These are phyloP conservation scores for Pristionchus pacificus DNA, from an alignment of 1,140 invertebrate genomes.

Conservation along the genomic window DNA sequence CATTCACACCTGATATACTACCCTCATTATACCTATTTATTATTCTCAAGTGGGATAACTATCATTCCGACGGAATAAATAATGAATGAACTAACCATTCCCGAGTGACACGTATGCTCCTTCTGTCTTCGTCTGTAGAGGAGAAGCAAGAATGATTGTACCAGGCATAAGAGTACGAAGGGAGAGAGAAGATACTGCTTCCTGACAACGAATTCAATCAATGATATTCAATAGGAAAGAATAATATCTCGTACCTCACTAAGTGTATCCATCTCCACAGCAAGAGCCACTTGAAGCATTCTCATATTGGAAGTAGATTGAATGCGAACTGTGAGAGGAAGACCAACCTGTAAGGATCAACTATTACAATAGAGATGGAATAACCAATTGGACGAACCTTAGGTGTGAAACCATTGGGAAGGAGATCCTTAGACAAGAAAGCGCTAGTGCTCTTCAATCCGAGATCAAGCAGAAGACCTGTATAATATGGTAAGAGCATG, in stretches of 20 bases:
- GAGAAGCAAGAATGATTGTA: constrained; percentile 43
- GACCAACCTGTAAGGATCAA: constrained; percentile 35
- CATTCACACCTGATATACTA: constrained; percentile 41
- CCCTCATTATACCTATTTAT: background rate
- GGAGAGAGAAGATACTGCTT: constrained; percentile 21
- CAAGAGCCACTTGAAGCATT: background rate
- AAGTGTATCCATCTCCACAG: background rate
- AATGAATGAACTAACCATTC: constrained; percentile 24
- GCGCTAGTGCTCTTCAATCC: constrained; percentile 19
- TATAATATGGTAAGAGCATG: constrained; percentile 29
- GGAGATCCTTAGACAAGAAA: background rate
- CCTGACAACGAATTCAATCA: background rate
- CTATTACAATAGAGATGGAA: background rate
- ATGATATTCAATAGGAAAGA: background rate
- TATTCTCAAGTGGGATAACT: background rate
- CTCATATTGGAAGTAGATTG: background rate
- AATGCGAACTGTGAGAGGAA: constrained; percentile 48
- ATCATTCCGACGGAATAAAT: background rate
- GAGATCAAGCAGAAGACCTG: constrained; percentile 45
- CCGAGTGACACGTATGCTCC: constrained; percentile 43
- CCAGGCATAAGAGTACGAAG: constrained; percentile 42
- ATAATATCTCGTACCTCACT: background rate
- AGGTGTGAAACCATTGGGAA: background rate
- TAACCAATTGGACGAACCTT: background rate
- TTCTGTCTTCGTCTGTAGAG: constrained; percentile 30